Conservation (phyloP, 2,113 vertebrate genomes). For the Bufo gargarizans region DNA sequence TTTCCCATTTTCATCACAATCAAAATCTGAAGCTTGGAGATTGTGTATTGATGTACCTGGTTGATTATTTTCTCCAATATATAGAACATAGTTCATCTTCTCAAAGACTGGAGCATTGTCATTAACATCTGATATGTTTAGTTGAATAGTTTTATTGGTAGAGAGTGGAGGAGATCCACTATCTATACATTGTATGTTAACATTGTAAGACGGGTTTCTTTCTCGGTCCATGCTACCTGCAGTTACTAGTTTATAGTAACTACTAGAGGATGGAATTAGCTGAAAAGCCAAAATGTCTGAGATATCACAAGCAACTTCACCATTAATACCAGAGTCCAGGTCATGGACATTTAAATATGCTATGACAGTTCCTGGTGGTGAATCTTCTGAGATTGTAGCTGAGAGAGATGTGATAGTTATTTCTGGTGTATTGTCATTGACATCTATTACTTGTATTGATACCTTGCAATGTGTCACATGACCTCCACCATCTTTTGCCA, state of each 20-base stretch:
- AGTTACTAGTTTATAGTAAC: slow-evolving; percentile 63
- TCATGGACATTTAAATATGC: slow-evolving; percentile 64
- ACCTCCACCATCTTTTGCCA: slow-evolving; percentile 71
- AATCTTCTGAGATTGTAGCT: slow-evolving; percentile 60
- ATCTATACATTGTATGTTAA: slow-evolving; percentile 59
- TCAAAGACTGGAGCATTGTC: slow-evolving; percentile 16
- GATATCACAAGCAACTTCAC: slow-evolving; percentile 61
- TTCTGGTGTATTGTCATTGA: slow-evolving; percentile 74
- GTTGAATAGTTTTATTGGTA: background rate
- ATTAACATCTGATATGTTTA: slow-evolving; percentile 8
- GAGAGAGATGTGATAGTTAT: slow-evolving; percentile 65
- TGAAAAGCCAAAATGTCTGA: slow-evolving; percentile 60
- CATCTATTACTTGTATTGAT: slow-evolving; percentile 68
- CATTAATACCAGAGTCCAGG: slow-evolving; percentile 65
- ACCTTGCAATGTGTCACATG: slow-evolving; percentile 70
- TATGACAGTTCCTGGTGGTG: slow-evolving; percentile 60
- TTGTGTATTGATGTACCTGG: slow-evolving; percentile 22
- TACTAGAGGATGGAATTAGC: slow-evolving; percentile 61
- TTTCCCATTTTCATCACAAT: slow-evolving; percentile 54
- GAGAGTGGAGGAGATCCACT: slow-evolving; percentile 37
- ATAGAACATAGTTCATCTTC: background rate
- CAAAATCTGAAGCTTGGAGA: slow-evolving; percentile 53
- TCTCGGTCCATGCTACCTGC: slow-evolving; percentile 62
- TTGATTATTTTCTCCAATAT: slow-evolving; percentile 13
- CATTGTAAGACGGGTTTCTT: slow-evolving; percentile 57